phyloP scores from a whole-genome alignment of 2,797 vertebrate species.

The Ataeniobius toweri region DNA sequence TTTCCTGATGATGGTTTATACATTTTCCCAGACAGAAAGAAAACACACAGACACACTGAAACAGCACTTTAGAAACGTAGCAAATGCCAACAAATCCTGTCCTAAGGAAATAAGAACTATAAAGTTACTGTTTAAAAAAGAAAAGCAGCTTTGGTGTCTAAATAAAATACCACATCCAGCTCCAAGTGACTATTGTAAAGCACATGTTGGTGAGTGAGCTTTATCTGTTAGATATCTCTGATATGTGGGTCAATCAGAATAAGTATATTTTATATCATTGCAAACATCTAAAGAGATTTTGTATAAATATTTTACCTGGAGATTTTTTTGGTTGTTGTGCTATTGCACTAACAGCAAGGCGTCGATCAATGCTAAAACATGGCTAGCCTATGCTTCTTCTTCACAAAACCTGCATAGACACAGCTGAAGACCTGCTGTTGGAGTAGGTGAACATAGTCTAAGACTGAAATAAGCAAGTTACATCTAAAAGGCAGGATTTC shows the following conservation, averaged over 20 bases:
- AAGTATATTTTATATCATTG: not conserved
- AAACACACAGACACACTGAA: slow-evolving; percentile 50
- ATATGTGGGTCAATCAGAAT: accelerated
- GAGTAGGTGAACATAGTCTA: not conserved
- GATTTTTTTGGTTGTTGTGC: not conserved
- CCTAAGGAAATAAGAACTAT: slow-evolving; percentile 37
- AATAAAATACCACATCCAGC: slow-evolving; percentile 14
- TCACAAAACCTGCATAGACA: slow-evolving; percentile 2
- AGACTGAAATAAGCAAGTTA: not conserved
- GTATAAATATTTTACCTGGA: not conserved
- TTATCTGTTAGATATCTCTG: not conserved
- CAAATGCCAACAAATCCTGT: slow-evolving; percentile 45
- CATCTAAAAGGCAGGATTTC: not conserved
- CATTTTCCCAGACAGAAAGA: slow-evolving; percentile 48
- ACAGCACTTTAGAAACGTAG: slow-evolving; percentile 52
- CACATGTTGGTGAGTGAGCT: not conserved
- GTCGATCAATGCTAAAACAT: not conserved
- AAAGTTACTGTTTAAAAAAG: slow-evolving; percentile 12
- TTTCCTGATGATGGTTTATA: slow-evolving; percentile 59
- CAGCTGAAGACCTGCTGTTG: not conserved
- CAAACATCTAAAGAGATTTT: not conserved
- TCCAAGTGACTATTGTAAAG: slow-evolving; percentile 15
- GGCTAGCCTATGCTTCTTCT: not conserved
- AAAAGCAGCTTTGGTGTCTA: slow-evolving; percentile 34
- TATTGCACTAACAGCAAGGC: not conserved